These are phyloP conservation scores for Glaucomys volans DNA, from an alignment of 2,113 vertebrate species.

Conservation along the genomic window DNA sequence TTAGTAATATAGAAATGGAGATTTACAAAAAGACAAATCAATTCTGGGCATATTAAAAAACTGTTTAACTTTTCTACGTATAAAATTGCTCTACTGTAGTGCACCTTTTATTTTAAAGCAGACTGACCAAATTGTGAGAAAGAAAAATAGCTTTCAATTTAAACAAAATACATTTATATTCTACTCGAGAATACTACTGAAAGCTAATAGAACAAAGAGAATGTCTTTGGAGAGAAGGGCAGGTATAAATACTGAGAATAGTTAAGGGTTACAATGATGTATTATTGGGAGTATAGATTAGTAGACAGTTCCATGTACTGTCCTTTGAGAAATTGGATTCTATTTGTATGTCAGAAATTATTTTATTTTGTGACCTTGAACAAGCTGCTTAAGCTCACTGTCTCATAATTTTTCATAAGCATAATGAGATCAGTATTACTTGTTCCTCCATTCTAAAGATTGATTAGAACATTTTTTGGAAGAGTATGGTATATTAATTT, in stretches of 20 bases:
- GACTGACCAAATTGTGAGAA: not conserved
- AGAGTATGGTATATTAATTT: conserved; percentile 60
- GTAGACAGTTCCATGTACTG: not conserved
- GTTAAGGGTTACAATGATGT: not conserved
- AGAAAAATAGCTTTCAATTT: not conserved
- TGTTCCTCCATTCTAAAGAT: conserved; percentile 42
- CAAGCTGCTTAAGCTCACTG: conserved; percentile 57
- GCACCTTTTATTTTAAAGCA: not conserved
- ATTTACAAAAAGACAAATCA: conserved; percentile 12
- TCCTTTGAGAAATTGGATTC: not conserved
- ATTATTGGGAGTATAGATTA: not conserved
- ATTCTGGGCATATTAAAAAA: not conserved
- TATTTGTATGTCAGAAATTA: conserved; percentile 47
- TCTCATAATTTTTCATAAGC: conserved; percentile 54
- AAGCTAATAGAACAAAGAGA: not conserved
- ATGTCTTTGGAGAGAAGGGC: not conserved
- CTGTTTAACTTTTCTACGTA: not conserved
- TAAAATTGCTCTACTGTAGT: not conserved
- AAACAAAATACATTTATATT: not conserved
- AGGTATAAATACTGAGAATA: not conserved
- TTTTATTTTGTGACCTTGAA: conserved; percentile 74
- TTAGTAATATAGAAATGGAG: not conserved
- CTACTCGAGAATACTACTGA: not conserved
- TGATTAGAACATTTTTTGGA: conserved; percentile 58
- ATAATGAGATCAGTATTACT: conserved; percentile 58